These are phyloP conservation scores for Amblyopsis rosae DNA, from an alignment of 2,113 vertebrate species.

Conservation along the genomic window DNA sequence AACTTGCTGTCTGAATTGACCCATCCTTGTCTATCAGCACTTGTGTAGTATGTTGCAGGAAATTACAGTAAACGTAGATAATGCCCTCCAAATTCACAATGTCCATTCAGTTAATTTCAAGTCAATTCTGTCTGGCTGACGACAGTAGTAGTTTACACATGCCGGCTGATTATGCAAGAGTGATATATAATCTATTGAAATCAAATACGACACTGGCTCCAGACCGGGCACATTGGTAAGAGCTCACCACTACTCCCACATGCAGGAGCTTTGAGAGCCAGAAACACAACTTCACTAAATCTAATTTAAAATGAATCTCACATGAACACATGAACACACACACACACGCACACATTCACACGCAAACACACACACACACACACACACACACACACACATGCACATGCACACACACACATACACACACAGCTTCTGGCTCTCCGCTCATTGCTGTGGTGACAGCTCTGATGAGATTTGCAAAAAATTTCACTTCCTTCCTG, in stretches of 20 bases:
- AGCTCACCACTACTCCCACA: conserved; percentile 13
- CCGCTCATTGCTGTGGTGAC: neutral
- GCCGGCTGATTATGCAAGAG: conserved; percentile 33
- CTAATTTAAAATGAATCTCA: neutral
- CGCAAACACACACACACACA: neutral
- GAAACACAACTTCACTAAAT: neutral
- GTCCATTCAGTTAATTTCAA: neutral
- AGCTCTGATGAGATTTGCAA: conserved; percentile 64
- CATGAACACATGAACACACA: neutral
- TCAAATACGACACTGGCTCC: conserved; percentile 50
- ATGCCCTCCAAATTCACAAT: neutral
- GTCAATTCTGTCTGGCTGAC: too few species aligned
- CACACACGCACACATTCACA: neutral
- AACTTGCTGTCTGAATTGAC: conserved; percentile 8
- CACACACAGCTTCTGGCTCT: neutral
- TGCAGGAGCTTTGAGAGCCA: conserved; percentile 12
- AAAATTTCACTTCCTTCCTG: conserved; percentile 68
- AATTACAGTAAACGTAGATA: neutral
- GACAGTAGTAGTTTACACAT: conserved; percentile 15
- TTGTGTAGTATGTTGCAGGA: too few species aligned
- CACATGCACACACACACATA: neutral
- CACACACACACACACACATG: neutral
- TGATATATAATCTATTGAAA: conserved; percentile 49
- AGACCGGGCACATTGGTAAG: conserved; percentile 50
- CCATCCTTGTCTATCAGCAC: too few species aligned